Base-by-base conservation (phyloP, 1,140 invertebrate genomes). In the Sarcophaga peregrina region DNA sequence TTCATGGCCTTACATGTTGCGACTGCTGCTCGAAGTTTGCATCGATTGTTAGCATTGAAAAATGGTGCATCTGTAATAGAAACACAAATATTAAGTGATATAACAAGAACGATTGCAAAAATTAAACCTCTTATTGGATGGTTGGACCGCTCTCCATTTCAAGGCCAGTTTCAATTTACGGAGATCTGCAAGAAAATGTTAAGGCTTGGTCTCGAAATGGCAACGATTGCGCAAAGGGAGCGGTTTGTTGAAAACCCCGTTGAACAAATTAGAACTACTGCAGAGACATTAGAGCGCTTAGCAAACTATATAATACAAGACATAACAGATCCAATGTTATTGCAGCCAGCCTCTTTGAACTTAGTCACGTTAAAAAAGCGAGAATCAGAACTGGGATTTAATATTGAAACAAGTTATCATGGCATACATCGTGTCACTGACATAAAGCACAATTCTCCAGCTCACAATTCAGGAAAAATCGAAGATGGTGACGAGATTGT, bases 401-500 rank as follows among this genome's bases (percentile, higher is more conserved):
- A 94, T 87, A 95, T 98, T 83, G 93, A 96, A 83, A 95, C 96
- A 48, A 96, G 95, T 20, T 96, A 95, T 91, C 95, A 96, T 91
- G 96, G 96, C 8, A 93, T 96, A 68, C 96, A 97, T 92, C 86
- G 88, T 83, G 89, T 98, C 83, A 95, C 95, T 15, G 95, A 96
- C 86, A 95, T 97, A 37, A 96, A 97, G 90, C 95, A 95, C 90
- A 95, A 95, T 83, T 96, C 95, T 62, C 94, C 95, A 78, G 96
- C 95, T 52, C 95, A 97, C 91, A 93, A 95, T 50, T 96, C 95
- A 88, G 96, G 95, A 2, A 97, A 97, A 91, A 96, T 98, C 87
- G 96, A 97, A 91, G 95, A 96, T 86, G 97, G 97, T 3, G 97
- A 98, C 91, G 97, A 98, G 92, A 96, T 98, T 83, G 95, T 98